Evolutionary conservation across 2,797 vertebrate genomes (phyloP).

Genomic region (Syngnathus acus): DNA sequence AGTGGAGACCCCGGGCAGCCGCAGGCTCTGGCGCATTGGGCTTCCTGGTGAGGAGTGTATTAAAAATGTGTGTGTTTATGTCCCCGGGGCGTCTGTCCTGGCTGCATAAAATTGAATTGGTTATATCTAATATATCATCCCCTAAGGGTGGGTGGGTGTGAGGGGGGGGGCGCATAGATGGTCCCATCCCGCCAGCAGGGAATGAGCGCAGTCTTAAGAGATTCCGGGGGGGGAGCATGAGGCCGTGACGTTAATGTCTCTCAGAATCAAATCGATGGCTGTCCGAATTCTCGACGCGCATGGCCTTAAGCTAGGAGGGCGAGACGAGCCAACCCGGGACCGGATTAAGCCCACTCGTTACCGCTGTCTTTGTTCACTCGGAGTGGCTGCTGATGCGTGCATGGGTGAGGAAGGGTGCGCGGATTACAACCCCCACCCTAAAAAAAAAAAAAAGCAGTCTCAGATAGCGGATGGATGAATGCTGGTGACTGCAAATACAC

Average conservation of each 20-base stretch:
- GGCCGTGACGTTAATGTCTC: constrained; percentile 73
- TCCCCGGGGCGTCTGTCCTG: constrained; percentile 74
- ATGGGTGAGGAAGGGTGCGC: constrained; percentile 54
- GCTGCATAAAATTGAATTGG: constrained; percentile 80
- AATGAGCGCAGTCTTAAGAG: constrained; percentile 53
- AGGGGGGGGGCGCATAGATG: constrained; percentile 46
- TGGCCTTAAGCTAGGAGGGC: constrained; percentile 64
- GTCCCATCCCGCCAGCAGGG: constrained; percentile 69
- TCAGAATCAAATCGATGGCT: constrained; percentile 74
- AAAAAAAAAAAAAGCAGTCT: constrained; percentile 42
- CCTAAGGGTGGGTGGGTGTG: constrained; percentile 59
- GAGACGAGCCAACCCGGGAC: constrained; percentile 61
- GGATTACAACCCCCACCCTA: constrained; percentile 62
- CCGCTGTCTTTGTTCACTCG: constrained; percentile 68
- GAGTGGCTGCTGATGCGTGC: constrained; percentile 62
- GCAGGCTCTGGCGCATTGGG: constrained; percentile 62
- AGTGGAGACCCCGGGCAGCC: constrained; percentile 69
- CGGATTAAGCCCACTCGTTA: constrained; percentile 72
- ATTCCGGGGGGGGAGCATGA: constrained; percentile 42
- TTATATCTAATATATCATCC: constrained; percentile 81
- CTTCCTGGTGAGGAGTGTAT: constrained; percentile 77
- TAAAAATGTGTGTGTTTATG: constrained; percentile 81
- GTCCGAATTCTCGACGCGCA: constrained; percentile 65
- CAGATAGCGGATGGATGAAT: constrained; percentile 67
- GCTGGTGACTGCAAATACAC: constrained; percentile 64